Percentiles rank a stretch among this genome's conserved stretches.
phyloP scores from a whole-genome alignment of 2,113 vertebrate genomes.

The Natator depressus region DNA sequence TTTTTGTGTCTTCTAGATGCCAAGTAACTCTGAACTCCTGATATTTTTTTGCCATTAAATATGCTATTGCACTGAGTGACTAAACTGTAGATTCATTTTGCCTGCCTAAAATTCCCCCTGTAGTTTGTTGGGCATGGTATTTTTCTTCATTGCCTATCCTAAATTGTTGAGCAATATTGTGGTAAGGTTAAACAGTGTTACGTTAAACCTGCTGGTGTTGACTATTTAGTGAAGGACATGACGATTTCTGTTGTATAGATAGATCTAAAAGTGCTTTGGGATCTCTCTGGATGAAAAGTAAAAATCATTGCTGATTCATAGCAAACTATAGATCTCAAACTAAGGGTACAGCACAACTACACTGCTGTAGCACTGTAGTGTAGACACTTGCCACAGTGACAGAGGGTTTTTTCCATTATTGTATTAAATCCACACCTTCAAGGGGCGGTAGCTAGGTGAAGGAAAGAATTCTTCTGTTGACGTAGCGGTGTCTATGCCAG shows the following conservation, averaged over 20 bases:
- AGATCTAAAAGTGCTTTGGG: neutral
- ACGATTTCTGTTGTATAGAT: no score
- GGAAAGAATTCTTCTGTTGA: neutral
- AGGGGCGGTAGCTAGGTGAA: neutral
- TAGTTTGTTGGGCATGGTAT: neutral
- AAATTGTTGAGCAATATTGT: neutral
- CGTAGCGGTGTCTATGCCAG: neutral
- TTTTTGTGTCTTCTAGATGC: neutral
- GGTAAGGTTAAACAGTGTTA: neutral
- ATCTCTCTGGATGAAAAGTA: neutral
- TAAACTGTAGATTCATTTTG: neutral
- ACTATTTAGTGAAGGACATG: neutral
- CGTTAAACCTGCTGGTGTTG: neutral
- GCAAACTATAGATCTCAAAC: neutral
- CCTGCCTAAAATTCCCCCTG: neutral
- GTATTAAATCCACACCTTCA: neutral
- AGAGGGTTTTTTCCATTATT: neutral
- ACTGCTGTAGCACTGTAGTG: neutral
- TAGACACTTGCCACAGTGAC: neutral
- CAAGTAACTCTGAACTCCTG: neutral
- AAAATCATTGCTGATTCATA: neutral
- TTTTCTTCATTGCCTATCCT: neutral
- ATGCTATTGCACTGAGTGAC: neutral
- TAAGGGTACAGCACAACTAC: neutral
- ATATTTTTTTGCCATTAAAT: neutral